Conservation (phyloP, 1,140 invertebrate genomes). For the Tetramorium parvispinum region DNA sequence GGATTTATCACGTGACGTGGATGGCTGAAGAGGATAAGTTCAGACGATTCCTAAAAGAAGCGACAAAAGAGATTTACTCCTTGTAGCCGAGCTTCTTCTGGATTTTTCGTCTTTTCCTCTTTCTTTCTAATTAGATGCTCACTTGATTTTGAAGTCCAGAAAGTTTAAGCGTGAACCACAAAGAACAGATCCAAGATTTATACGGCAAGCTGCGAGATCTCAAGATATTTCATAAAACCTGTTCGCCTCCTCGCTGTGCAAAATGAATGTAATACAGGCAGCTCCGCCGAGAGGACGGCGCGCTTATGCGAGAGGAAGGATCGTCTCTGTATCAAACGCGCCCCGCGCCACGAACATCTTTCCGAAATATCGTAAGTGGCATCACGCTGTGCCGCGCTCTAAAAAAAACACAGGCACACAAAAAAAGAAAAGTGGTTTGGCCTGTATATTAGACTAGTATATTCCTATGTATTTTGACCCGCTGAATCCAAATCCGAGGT, state of each 20-base stretch:
- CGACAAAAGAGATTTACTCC: background rate
- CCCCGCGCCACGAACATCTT: conserved; percentile 46
- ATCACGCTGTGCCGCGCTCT: background rate
- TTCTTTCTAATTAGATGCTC: background rate
- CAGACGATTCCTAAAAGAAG: background rate
- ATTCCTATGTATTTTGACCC: too few relatives aligned
- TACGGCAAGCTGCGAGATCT: background rate
- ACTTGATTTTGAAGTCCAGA: background rate
- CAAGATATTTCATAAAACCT: background rate
- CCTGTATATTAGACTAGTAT: too few relatives aligned
- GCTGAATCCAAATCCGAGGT: too few relatives aligned
- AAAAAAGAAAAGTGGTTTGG: too few relatives aligned
- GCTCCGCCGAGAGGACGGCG: conserved; percentile 42
- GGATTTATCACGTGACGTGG: background rate
- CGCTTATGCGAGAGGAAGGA: conserved; percentile 47
- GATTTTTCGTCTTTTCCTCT: background rate
- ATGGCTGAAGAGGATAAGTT: background rate
- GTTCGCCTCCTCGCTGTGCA: background rate
- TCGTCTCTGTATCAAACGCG: background rate
- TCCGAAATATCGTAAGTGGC: conserved; percentile 63
- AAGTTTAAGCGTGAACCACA: background rate
- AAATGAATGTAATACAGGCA: conserved; percentile 66
- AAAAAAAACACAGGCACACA: too few relatives aligned
- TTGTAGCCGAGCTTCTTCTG: background rate
- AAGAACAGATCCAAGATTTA: background rate